Percentiles rank a stretch among this genome's conserved stretches.
Conservation (phyloP, 2,113 vertebrate species). For the Coregonus clupeaformis region DNA sequence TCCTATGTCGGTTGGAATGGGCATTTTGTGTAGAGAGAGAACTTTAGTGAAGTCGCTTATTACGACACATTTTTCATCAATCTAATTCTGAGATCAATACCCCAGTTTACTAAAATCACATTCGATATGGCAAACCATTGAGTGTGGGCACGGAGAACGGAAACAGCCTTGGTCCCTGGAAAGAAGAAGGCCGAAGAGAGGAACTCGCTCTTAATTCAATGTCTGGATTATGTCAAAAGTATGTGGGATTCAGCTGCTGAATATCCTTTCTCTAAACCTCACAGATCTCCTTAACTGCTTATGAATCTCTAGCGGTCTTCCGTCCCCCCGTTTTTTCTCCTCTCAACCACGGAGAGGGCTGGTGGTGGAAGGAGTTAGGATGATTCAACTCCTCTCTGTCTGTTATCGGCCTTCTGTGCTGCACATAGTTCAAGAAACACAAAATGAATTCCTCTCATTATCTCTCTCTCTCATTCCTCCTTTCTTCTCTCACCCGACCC, state of each 20-base stretch:
- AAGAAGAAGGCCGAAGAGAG: not conserved
- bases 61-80: too few relatives aligned
- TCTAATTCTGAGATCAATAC: too few relatives aligned
- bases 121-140: not conserved
- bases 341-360: not conserved
- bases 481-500: constrained; percentile 22
- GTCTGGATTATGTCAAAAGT: constrained; percentile 40
- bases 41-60: too few relatives aligned
- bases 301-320: constrained; percentile 39
- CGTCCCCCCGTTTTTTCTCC: constrained; percentile 30
- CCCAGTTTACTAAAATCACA: not conserved
- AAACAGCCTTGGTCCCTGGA: not conserved
- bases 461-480: constrained; percentile 5
- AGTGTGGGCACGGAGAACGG: not conserved
- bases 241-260: constrained; percentile 28
- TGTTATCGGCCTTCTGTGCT: constrained; percentile 13
- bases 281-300: constrained; percentile 45
- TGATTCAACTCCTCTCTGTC: constrained; percentile 27
- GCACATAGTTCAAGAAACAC: constrained; percentile 49
- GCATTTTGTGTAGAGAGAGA: not conserved
- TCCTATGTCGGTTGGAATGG: not conserved
- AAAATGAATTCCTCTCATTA: constrained; percentile 56
- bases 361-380: constrained; percentile 29
- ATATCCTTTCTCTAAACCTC: constrained; percentile 41
- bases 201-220: constrained; percentile 35